Base-by-base conservation (phyloP, 2,888 invertebrate genomes). In the Schizotus pectinicornis region DNA sequence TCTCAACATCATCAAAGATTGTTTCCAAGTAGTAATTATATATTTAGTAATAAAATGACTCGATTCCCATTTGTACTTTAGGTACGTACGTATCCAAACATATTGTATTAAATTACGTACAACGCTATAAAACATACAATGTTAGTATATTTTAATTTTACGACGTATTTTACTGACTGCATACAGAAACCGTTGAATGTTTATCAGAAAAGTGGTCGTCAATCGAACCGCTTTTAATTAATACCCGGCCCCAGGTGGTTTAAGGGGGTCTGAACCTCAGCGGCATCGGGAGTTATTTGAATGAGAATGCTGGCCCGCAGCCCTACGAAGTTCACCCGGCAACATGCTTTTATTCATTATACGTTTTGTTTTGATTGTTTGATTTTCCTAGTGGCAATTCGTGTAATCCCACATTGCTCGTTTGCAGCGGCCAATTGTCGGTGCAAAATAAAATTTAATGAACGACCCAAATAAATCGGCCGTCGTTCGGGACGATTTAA, bases 311-410 rank as follows among this genome's bases (percentile, higher is more conserved):
- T 54, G 22, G 54, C 54, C 47, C 13, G 41, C 35, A 54, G 54
- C 41, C 35, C 34, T 38, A 34, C 35, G 47, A 46, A 54, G 3
- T 47, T 47, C 54, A 54, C 47, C 22, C 14, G 54, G 39, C 31
- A 54, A 48, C 49, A 49, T 56, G 55, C 49, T 56, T 56, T 56
- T 56, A 56, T 56, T 56, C 55, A 49, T 48, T 56, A 48, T 37
- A n/a, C n/a, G 45, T 56, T 9, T 43, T 12, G 55, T 49, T 56
- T 48, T 56, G 55, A 56, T 49, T 56, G 55, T 56, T 56, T 56
- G 55, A 49, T 48, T 49, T 56, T 56, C 55, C 49, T 56, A 56
- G 55, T 56, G 55, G 55, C 55, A 49, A 56, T 56, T 36, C 36
- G 43, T 49, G 55, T 42, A 45, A 34, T 45, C 43, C 37, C 43